Base-by-base conservation (phyloP, 2,113 vertebrate genomes). In the Sialia sialis region DNA sequence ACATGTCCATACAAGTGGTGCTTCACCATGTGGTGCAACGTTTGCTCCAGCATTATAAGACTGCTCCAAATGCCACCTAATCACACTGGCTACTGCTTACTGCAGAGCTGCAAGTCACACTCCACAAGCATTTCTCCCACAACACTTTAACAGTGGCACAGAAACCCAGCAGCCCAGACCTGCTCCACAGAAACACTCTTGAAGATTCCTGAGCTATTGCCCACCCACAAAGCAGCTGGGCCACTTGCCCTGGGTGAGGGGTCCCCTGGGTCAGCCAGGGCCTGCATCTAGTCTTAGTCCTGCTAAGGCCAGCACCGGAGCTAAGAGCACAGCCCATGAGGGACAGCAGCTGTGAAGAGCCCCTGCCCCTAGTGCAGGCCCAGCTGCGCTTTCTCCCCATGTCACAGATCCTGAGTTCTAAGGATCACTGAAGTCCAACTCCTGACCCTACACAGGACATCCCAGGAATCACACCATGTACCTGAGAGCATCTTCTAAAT, bases 351-450 rank as follows among this genome's bases (percentile, higher is more conserved):
- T 22, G 20, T 7, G 16, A 41, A 63, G 13, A 10, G 4, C 7
- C 38, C 12, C 13, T 3, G 4, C 20, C 6, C 30, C 7, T 32
- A 8, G 6, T 5, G 3, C 17, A 11, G 10, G 15, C 21, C 23
- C 6, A 3, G 6, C 14, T 3, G 2, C 0, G 0, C 39, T 26
- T 15, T 34, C 26, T 21, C 9, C 48, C 26, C 15, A 16, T 11
- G 27, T 14, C 59, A 66, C 36, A 66, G 12, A 49, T 30, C 10
- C 25, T 10, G 10, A 66, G 16, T 34, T 48, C 41, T 49, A 49
- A 59, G 27, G n/a, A 51, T 29, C 27, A 46, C 7, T 17, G 22
- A 59, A 38, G 10, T 52, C 38, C 77, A 81, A 9, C 32, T 59
- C 32, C 27, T 66, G 27, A 49, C 8, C 6, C 15, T 14, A 18